A percentile compares a stretch with the other conserved stretches of the same genome.
Evolutionary conservation across 2,113 vertebrate species (phyloP).

Genomic region (Suricata suricatta): DNA sequence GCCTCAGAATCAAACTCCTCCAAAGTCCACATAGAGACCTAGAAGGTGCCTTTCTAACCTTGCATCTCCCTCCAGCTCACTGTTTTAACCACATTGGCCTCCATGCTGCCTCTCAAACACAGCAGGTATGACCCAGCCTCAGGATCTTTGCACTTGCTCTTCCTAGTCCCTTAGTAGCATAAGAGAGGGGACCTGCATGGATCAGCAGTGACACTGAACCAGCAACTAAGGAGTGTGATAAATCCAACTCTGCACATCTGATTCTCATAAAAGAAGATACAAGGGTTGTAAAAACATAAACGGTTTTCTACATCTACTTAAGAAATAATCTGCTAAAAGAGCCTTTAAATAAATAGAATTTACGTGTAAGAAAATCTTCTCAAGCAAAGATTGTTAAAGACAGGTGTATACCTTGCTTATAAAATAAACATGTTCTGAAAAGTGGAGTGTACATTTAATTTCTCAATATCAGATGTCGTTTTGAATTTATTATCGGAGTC

Average conservation of each 20-base stretch:
- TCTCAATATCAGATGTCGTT: neutral
- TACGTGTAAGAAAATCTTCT: neutral
- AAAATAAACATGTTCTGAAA: constrained; percentile 16
- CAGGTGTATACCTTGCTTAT: neutral
- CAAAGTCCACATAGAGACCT: neutral
- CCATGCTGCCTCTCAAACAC: neutral
- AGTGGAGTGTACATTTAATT: neutral
- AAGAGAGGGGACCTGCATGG: neutral
- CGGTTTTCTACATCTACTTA: neutral
- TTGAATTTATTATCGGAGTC: neutral
- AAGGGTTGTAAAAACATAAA: neutral
- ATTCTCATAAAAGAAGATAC: neutral
- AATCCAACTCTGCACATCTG: neutral
- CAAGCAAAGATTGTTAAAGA: neutral
- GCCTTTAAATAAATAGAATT: neutral
- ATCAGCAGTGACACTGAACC: neutral
- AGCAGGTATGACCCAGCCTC: neutral
- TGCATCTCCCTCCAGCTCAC: neutral
- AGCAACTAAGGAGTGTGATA: fast-evolving
- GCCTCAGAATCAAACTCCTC: neutral
- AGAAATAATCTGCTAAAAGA: neutral
- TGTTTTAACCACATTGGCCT: neutral
- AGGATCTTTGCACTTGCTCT: neutral
- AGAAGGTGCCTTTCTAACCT: neutral
- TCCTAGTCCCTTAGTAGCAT: neutral